These are phyloP conservation scores for Drosophila barbarae DNA, from an alignment of 2,888 invertebrate genomes.

Conservation along the genomic window DNA sequence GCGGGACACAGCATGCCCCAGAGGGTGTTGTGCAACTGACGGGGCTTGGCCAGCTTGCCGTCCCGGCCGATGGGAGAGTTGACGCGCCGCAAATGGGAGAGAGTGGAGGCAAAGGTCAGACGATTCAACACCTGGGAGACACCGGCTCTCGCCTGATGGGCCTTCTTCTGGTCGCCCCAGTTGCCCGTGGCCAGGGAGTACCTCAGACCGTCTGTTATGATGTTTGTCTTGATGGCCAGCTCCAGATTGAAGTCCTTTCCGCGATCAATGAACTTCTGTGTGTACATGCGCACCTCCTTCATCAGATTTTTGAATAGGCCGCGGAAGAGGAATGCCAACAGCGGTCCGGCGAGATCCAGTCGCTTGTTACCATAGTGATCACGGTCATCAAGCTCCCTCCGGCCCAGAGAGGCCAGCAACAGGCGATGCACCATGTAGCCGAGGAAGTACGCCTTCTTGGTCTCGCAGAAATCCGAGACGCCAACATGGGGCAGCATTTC, in stretches of 20 bases:
- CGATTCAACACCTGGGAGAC: constrained; percentile 95
- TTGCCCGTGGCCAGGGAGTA: constrained; percentile 99
- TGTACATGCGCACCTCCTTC: constrained; percentile 98
- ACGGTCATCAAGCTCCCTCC: constrained; percentile 98
- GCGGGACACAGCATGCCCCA: constrained; percentile 99
- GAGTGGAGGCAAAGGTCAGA: constrained; percentile 98
- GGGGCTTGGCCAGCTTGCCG: constrained; percentile 98
- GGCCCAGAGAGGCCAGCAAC: constrained; percentile 93
- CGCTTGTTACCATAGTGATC: constrained; percentile 99
- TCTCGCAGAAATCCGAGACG: constrained; percentile 99
- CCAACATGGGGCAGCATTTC: constrained; percentile 99
- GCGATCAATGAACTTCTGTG: constrained; percentile 99
- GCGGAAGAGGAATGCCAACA: constrained; percentile 97
- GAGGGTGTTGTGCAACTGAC: constrained; percentile 98
- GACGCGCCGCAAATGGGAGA: constrained; percentile 98
- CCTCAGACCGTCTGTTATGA: constrained; percentile 97
- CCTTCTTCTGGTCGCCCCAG: constrained; percentile 99
- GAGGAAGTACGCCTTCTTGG: constrained; percentile 98
- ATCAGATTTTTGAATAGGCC: constrained; percentile 97
- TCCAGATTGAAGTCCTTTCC: constrained; percentile 99
- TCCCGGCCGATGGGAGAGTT: constrained; percentile 99
- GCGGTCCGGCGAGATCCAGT: constrained; percentile 97
- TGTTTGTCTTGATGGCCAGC: constrained; percentile 92
- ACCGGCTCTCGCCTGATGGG: constrained; percentile 89
- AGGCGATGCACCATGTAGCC: constrained; percentile 99